These are phyloP conservation scores for Colaptes auratus DNA, from an alignment of 2,113 vertebrate species.

Conservation along the genomic window DNA sequence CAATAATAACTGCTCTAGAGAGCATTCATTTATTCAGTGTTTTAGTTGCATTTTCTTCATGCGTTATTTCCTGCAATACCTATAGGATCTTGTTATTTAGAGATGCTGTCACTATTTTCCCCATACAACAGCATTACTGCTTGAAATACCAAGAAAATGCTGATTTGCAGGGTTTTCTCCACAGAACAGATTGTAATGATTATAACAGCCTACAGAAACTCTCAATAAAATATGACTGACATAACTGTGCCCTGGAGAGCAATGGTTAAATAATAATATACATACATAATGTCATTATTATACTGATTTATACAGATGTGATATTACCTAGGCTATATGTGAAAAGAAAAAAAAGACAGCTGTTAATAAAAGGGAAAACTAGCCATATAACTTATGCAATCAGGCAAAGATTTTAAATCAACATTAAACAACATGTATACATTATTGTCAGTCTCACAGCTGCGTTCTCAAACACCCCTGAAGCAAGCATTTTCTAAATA, in stretches of 20 bases:
- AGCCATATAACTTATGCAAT: background rate
- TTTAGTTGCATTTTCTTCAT: background rate
- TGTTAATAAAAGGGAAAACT: background rate
- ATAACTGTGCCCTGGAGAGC: slow-evolving; percentile 24
- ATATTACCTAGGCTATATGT: background rate
- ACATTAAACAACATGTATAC: background rate
- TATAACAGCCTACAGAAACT: slow-evolving; percentile 4
- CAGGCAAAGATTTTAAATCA: background rate
- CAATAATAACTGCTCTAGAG: background rate
- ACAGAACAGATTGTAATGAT: slow-evolving; percentile 1
- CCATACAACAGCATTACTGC: background rate
- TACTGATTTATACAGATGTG: slow-evolving; percentile 41
- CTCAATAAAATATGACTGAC: slow-evolving; percentile 15
- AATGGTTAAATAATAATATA: slow-evolving; percentile 58
- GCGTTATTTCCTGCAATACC: background rate
- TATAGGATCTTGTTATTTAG: background rate
- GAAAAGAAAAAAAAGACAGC: background rate
- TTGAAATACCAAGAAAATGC: background rate
- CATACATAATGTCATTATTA: slow-evolving; percentile 8
- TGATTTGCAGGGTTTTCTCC: background rate
- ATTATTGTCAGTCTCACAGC: background rate
- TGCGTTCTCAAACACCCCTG: background rate
- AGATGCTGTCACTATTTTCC: background rate
- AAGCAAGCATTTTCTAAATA: background rate
- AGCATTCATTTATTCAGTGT: background rate